Conservation (phyloP, 2,888 invertebrate species). For the Nomada fabriciana region DNA sequence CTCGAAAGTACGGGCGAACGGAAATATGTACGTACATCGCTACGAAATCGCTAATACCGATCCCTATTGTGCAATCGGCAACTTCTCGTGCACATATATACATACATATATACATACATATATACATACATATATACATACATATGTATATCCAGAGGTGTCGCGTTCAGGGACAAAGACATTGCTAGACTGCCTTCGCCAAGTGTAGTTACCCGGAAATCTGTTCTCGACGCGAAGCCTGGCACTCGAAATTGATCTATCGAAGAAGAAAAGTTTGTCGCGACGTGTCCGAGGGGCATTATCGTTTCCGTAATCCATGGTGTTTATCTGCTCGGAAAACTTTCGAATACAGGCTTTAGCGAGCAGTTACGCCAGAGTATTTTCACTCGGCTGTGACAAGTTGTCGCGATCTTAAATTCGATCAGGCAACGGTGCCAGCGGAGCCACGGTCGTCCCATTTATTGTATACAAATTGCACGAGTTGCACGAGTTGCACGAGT, state of each 20-base stretch:
- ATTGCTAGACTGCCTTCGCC: not conserved
- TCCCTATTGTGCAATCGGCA: conserved; percentile 16
- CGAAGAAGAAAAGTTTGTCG: not conserved
- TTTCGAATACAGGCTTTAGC: not conserved
- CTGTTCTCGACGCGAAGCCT: not conserved
- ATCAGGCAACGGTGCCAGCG: not conserved
- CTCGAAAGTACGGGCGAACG: too few species aligned
- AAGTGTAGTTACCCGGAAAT: not conserved
- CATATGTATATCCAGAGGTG: not conserved
- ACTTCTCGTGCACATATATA: not conserved
- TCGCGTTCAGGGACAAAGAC: not conserved
- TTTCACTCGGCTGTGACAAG: conserved; percentile 53
- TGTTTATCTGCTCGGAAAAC: not conserved
- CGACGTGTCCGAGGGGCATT: not conserved
- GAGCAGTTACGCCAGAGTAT: conserved; percentile 19
- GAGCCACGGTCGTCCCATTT: conserved; percentile 10
- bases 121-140: not conserved
- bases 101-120: too few species aligned
- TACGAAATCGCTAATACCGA: not conserved
- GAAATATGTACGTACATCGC: too few species aligned
- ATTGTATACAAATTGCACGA: conserved; percentile 16
- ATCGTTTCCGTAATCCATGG: not conserved
- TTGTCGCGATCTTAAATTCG: conserved; percentile 44
- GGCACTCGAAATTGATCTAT: conserved; percentile 6
- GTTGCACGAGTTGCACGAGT: conserved; percentile 9